Percentiles rank a stretch among this genome's conserved stretches.
phyloP scores from a whole-genome alignment of 2,888 invertebrate species.

The Deilephila porcellus region DNA sequence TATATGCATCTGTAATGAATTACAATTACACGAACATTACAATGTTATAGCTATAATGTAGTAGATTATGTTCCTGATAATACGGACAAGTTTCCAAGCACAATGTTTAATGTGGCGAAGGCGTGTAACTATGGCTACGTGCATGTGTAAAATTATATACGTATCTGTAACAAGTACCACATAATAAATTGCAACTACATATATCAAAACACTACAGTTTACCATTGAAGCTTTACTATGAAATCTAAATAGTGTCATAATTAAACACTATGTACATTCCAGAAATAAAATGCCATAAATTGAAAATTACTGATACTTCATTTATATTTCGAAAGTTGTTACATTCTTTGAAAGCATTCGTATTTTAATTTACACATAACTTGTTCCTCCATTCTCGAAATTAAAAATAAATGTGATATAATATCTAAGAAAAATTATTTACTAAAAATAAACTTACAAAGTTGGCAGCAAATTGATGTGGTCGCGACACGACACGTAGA shows the following conservation, averaged over 20 bases:
- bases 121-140: constrained; percentile 8
- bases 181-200: constrained; percentile 15
- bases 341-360: constrained; percentile 10
- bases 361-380: constrained; percentile 30
- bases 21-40: constrained; percentile 4
- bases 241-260: constrained; percentile 34
- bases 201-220: constrained; percentile 19
- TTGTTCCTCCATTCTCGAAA: constrained; percentile 46
- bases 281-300: constrained; percentile 51
- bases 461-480: constrained; percentile 31
- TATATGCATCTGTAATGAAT: not conserved
- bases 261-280: constrained; percentile 39
- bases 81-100: not conserved
- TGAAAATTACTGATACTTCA: constrained; percentile 40
- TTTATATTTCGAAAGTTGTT: constrained; percentile 38
- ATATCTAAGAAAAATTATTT: constrained; percentile 53
- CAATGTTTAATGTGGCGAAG: constrained; percentile 8
- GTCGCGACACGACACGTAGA: constrained; percentile 19
- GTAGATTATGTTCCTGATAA: not conserved
- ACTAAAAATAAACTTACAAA: constrained; percentile 42
- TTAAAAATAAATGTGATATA: constrained; percentile 63
- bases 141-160: constrained; percentile 14
- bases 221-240: constrained; percentile 51
- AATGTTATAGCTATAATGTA: not conserved
- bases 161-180: constrained; percentile 11